A percentile compares a stretch with the other conserved stretches of the same genome.
Evolutionary conservation across 2,888 invertebrate species (phyloP).

Genomic region (Mystacides longicornis): DNA sequence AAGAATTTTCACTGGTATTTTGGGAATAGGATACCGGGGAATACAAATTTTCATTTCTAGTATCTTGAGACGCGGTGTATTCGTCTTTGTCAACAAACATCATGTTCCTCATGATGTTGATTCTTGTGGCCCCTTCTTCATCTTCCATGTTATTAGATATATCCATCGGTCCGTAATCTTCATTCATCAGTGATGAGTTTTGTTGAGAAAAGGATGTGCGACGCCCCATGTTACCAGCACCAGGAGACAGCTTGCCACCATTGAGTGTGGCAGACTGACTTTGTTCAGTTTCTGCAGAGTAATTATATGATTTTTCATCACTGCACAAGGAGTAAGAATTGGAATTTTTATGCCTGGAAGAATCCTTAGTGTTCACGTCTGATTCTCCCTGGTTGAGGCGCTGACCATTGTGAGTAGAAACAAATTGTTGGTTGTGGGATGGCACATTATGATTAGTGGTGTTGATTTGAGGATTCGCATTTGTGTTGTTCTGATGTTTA

Average conservation of each 20-base stretch:
- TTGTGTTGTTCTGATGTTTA: neutral
- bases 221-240: conserved; percentile 3
- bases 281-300: conserved; percentile 6
- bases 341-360: conserved; percentile 35
- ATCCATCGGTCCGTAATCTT: conserved; percentile 18
- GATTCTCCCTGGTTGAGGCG: conserved; percentile 34
- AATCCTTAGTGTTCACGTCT: conserved; percentile 34
- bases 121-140: neutral
- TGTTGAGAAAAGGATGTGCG: conserved; percentile 7
- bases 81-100: neutral
- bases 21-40: conserved; percentile 31
- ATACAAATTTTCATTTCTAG: conserved; percentile 30
- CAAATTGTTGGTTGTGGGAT: neutral
- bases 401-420: conserved; percentile 23
- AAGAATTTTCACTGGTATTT: conserved; percentile 30
- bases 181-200: conserved; percentile 18
- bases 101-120: conserved; percentile 5
- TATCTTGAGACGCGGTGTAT: neutral
- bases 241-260: conserved; percentile 28
- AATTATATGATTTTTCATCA: conserved; percentile 28
- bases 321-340: conserved; percentile 35
- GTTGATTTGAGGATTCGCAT: neutral
- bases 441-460: neutral
- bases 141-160: conserved; percentile 27
- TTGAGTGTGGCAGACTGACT: conserved; percentile 32